These are phyloP conservation scores for Lochmaea capreae DNA, from an alignment of 2,888 invertebrate genomes.

Conservation along the genomic window DNA sequence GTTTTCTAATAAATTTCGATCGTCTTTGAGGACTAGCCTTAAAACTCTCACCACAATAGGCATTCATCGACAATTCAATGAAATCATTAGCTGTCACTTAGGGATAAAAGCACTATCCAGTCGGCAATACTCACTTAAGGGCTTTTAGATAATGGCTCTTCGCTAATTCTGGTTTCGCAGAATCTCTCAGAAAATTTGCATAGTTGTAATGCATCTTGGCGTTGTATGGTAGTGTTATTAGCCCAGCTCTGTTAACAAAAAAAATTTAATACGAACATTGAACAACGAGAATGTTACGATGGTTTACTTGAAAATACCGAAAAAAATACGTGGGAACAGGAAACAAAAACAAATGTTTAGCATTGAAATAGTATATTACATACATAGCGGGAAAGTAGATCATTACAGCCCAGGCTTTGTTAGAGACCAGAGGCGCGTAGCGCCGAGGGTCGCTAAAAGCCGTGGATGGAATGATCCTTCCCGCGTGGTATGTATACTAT, in stretches of 20 bases:
- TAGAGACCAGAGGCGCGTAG: too few relatives aligned
- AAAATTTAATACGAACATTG: background rate
- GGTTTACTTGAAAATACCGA: too few relatives aligned
- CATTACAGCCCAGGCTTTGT: too few relatives aligned
- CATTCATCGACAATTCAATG: slow-evolving; percentile 5
- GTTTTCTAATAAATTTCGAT: background rate
- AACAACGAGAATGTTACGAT: background rate
- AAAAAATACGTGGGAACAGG: too few relatives aligned
- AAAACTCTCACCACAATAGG: background rate
- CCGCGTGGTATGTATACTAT: too few relatives aligned
- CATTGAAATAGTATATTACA: too few relatives aligned
- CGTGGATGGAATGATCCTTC: too few relatives aligned
- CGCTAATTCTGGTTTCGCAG: slow-evolving; percentile 78
- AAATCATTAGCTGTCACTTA: slow-evolving; percentile 9
- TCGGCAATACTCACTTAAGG: slow-evolving; percentile 73
- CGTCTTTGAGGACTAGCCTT: background rate
- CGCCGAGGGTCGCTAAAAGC: too few relatives aligned
- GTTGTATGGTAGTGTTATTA: slow-evolving; percentile 83
- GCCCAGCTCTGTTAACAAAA: slow-evolving; percentile 74
- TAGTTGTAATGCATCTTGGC: slow-evolving; percentile 93
- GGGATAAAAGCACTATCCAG: slow-evolving; percentile 8
- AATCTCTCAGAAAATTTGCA: slow-evolving; percentile 85
- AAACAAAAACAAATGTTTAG: too few relatives aligned
- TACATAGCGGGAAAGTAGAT: too few relatives aligned
- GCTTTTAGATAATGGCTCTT: slow-evolving; percentile 83